Evolutionary conservation across 2,888 invertebrate species (phyloP), one percentile per base, ranked within the genome.

Genomic region (Sarcophaga carnaria): DNA sequence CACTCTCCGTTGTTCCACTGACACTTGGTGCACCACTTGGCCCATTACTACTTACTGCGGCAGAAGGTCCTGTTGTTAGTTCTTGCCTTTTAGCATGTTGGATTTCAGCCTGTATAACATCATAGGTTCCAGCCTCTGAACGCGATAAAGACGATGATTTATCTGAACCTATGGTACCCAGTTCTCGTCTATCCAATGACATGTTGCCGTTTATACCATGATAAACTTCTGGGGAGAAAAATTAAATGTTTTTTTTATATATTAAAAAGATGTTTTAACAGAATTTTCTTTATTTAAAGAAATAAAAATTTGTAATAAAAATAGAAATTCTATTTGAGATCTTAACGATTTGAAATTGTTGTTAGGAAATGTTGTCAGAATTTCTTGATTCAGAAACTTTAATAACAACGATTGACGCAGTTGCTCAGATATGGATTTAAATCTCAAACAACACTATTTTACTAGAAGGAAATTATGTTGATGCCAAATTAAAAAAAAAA

Each of bases 191-290:
- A 90, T 93, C 93, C 86, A 93, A 88, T 8, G 93, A 93, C 90
- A 93, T 92, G 49, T 93, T 93, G 69, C 93, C 93, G 89, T 93
- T 93, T 87, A 93, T 93, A 77, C 93, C 93, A 88, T 93, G 92
- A 87, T 93, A 93, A 37, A 90, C 91, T 87, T 93, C 93, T 93
- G 72, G 67, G 59, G 70, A 54, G 74, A 70, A 47, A 11, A 45
- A 49, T 54, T n/a, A 20, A 22, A n/a, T 6, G 4, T 3, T n/a
- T 27, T 20, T 54, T 17, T 20, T 20, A 47, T 25, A 72, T 67
- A 11, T 14, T 59, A 59, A 17, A 17, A n/a, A 59, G n/a, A 17
- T 25, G 1, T 6, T 59, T 22, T 8, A 14, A 27, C 63, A 27
- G 3, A 60, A 62, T 25, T 77, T 66, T 37, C 5, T n/a, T n/a